Base-by-base conservation (phyloP, 2,888 invertebrate species). In the Deilephila porcellus region DNA sequence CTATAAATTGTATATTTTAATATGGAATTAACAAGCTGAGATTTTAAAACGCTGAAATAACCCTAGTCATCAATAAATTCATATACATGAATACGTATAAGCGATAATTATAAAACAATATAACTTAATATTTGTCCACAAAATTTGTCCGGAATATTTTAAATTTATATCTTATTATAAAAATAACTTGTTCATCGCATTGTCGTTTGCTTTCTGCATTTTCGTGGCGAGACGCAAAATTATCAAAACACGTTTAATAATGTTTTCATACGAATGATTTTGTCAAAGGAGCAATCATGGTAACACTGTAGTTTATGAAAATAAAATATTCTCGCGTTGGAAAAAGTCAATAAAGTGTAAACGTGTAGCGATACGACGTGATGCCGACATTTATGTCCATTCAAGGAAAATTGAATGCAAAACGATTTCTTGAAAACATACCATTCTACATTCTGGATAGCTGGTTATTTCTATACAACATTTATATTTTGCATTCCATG, bases 81-180 rank as follows among this genome's bases (percentile, higher is more conserved):
- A 14, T 14, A 45, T 45, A 45, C 45, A 45, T 45, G 14, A 45
- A 11, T 45, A 11, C 11, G 45, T 56, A 56, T 17, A 56, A 56
- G 56, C 56, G n/a, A 56, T n/a, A 56, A 56, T n/a, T 56, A n/a
- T n/a, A 56, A 56, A 56, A 56, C 53, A 56, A 56, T 56, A n/a
- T 56, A 56, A n/a, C 56, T 56, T 7, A 4, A 56, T 45, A 45
- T 45, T 45, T 11, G 45, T 45, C 45, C 2, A 4, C 14, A 45
- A 11, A 45, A 2, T 32, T 32, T 45, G 11, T 11, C 11, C 14
- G 45, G 45, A 14, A 45, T 29, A 60, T 17, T 29, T 60, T 60
- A n/a, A n/a, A 17, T 34, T 63, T 8, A 34, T 32, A 19, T 1
- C 25, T 25, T 14, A 5, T 32, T 63, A 63, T 19, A 32, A 34